These are phyloP conservation scores for Gastrophryne carolinensis DNA, from an alignment of 2,797 vertebrate species.

Conservation along the genomic window DNA sequence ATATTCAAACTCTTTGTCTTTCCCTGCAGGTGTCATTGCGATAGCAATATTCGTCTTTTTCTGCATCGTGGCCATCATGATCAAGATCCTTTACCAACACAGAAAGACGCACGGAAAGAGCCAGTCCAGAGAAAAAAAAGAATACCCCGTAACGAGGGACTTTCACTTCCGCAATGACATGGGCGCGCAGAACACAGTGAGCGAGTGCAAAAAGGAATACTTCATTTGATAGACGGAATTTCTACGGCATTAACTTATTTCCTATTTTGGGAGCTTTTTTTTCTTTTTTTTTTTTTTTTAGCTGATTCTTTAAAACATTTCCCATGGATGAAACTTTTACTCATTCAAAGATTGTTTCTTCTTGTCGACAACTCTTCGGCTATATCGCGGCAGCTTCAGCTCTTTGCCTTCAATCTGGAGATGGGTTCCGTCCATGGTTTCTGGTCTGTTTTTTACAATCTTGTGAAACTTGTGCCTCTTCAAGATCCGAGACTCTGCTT, in stretches of 20 bases:
- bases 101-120: constrained; percentile 73
- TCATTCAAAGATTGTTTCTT: constrained; percentile 55
- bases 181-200: constrained; percentile 86
- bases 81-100: constrained; percentile 86
- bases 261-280: constrained; percentile 3
- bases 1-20: too few relatives aligned
- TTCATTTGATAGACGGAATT: constrained; percentile 83
- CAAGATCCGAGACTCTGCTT: neutral
- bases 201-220: constrained; percentile 91
- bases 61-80: constrained; percentile 83
- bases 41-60: constrained; percentile 89
- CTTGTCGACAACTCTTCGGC: constrained; percentile 49
- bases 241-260: neutral
- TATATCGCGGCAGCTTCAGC: constrained; percentile 52
- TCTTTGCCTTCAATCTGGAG: constrained; percentile 46
- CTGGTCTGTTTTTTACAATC: constrained; percentile 52
- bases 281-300: constrained; percentile 45
- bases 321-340: constrained; percentile 51
- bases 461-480: constrained; percentile 39
- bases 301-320: constrained; percentile 32
- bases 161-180: constrained; percentile 75
- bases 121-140: constrained; percentile 81
- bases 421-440: constrained; percentile 47
- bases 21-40: constrained; percentile 83
- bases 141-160: constrained; percentile 79